Evolutionary conservation across 2,888 invertebrate genomes (phyloP), one percentile per base, ranked within the genome.

Genomic region (Zele albiditarsus): DNA sequence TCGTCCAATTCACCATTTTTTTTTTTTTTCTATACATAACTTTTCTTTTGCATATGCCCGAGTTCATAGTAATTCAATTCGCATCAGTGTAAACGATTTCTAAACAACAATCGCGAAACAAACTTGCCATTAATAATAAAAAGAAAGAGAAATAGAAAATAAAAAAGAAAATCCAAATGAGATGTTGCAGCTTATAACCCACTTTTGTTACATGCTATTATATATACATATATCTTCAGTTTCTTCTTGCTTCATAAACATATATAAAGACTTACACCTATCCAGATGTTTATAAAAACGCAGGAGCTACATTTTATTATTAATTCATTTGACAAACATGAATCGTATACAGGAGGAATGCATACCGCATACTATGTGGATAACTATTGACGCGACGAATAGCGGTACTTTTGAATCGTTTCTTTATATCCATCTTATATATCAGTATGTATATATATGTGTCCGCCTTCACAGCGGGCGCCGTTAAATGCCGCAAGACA

Each of bases 11-110:
- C 53, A 70, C 31, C 14, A 46, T 65, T 65, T 46, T 33, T 63
- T 1, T 46, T n/a, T 14, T n/a, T 33, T 33, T 33, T 33, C 8
- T 14, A 16, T 46, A 3, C 46, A n/a, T 65, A 57, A 31, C 58
- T 58, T 73, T 60, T 67, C 28, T 46, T 49, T 31, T 66, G 38
- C 28, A 68, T 28, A 73, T 42, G 31, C 25, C 25, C 14, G 38
- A 62, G 42, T 63, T 63, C 14, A 8, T 33, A 62, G 67, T 38
- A 74, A 74, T 74, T 74, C 53, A 74, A 49, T 53, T 28, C 49
- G 33, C 63, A 63, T 74, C 49, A 67, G 58, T 63, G 27, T 57
- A 33, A 49, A 69, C 70, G 71, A 75, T 75, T 75, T 75, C 75
- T 75, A 71, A 69, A 25, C 46, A n/a, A 71, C 71, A 38, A 60